phyloP scores from a whole-genome alignment of 2,888 invertebrate species.

The Toxonevra muliebris region DNA sequence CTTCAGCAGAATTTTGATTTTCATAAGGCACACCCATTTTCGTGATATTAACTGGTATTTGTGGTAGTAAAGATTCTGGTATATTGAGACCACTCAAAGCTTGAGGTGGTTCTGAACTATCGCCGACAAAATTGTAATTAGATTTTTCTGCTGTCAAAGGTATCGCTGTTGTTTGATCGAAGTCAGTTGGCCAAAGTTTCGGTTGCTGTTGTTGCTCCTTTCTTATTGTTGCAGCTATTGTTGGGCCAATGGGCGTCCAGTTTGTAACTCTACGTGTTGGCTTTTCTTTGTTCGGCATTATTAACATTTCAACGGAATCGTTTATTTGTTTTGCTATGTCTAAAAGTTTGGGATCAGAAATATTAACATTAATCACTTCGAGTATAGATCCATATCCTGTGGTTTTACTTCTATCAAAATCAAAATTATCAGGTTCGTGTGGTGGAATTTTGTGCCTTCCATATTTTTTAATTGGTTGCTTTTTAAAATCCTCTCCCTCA shows the following conservation, averaged over 20 bases:
- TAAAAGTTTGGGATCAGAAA: slow-evolving; percentile 41
- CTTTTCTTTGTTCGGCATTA: slow-evolving; percentile 22
- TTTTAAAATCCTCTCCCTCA: too few species aligned
- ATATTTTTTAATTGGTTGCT: too few species aligned
- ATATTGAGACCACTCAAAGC: slow-evolving; percentile 51
- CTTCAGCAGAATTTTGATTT: slow-evolving; percentile 51
- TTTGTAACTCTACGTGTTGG: background rate
- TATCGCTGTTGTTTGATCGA: slow-evolving; percentile 30
- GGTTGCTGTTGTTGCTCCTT: background rate
- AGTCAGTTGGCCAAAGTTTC: slow-evolving; percentile 55
- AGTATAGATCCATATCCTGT: background rate
- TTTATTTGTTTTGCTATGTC: slow-evolving; percentile 50
- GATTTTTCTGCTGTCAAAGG: slow-evolving; percentile 42
- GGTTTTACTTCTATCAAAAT: too few species aligned
- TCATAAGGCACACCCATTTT: slow-evolving; percentile 55
- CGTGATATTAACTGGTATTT: slow-evolving; percentile 53
- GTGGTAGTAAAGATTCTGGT: slow-evolving; percentile 47
- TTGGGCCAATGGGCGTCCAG: slow-evolving; percentile 1
- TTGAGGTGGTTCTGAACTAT: slow-evolving; percentile 45
- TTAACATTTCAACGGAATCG: slow-evolving; percentile 47
- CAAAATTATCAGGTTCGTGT: too few species aligned
- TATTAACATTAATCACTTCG: slow-evolving; percentile 41
- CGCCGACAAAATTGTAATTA: slow-evolving; percentile 35
- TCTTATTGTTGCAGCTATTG: slow-evolving; percentile 1
- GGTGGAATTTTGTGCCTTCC: too few species aligned